phyloP scores from a whole-genome alignment of 2,797 vertebrate genomes.

The Ambastaia sidthimunki region DNA sequence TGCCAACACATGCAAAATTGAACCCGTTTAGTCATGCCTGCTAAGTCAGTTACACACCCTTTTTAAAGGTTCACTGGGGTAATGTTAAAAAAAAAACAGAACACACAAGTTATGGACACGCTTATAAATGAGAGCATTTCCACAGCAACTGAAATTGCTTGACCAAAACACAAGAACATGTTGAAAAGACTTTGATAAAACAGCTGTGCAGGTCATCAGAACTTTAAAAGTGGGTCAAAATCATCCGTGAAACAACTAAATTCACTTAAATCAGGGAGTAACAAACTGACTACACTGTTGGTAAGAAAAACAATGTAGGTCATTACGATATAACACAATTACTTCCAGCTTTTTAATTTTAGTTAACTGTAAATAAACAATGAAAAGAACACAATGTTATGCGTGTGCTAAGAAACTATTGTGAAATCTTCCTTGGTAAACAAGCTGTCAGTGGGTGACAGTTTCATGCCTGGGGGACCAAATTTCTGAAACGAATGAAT shows the following conservation, averaged over 20 bases:
- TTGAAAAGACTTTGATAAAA: background rate
- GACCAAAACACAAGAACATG: background rate
- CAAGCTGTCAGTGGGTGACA: constrained; percentile 14
- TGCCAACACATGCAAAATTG: constrained; percentile 18
- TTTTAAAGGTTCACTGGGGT: background rate
- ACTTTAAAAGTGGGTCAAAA: background rate
- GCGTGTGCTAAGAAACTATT: background rate
- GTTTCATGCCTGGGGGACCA: constrained; percentile 3
- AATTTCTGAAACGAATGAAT: background rate
- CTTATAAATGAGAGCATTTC: background rate
- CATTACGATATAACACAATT: background rate
- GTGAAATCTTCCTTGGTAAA: constrained; percentile 9
- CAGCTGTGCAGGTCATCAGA: background rate
- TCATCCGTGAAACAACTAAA: background rate
- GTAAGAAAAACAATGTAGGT: background rate
- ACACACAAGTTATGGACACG: background rate
- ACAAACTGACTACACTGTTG: background rate
- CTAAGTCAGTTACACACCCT: constrained; percentile 12
- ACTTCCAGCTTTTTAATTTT: constrained; percentile 1
- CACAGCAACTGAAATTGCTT: too few relatives aligned
- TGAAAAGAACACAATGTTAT: background rate
- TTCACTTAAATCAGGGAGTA: background rate
- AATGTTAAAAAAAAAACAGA: background rate
- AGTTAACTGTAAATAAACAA: background rate
- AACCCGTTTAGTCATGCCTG: constrained; percentile 34